Evolutionary conservation across 2,888 invertebrate species (phyloP).

Genomic region (Drosophila diplacantha): DNA sequence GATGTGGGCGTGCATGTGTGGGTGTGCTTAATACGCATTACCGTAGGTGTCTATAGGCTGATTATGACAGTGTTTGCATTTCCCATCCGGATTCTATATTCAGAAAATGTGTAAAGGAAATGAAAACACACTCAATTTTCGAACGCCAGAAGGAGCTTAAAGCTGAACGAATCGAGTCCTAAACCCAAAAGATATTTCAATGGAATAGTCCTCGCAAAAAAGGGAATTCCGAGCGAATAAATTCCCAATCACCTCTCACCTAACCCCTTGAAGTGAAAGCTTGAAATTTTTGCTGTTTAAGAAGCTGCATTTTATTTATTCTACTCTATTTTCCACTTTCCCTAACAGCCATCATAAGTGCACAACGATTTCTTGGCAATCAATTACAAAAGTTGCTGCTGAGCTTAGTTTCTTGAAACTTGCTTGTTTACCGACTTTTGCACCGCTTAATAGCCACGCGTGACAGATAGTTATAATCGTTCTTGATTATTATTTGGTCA

Average conservation of each 20-base stretch:
- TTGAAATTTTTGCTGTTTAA: constrained; percentile 6
- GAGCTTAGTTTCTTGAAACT: constrained; percentile 18
- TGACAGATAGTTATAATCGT: constrained; percentile 35
- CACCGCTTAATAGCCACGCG: constrained; percentile 20
- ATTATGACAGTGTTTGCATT: constrained; percentile 34
- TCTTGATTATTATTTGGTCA: constrained; percentile 37
- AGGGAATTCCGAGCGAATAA: constrained; percentile 1
- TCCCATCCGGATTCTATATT: constrained; percentile 16
- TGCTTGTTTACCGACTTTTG: constrained; percentile 11
- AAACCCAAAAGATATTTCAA: background rate
- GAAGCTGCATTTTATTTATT: constrained; percentile 1
- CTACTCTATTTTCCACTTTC: background rate
- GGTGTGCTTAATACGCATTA: constrained; percentile 37
- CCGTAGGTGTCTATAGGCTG: constrained; percentile 31
- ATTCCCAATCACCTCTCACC: background rate
- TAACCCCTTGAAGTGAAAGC: background rate
- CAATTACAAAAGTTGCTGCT: constrained; percentile 32
- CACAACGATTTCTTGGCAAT: constrained; percentile 20
- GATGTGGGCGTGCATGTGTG: constrained; percentile 22
- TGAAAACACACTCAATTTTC: constrained; percentile 14
- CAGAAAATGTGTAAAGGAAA: constrained; percentile 21
- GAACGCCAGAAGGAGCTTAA: constrained; percentile 12
- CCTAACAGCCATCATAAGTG: background rate
- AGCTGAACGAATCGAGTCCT: constrained; percentile 17
- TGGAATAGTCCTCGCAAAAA: background rate